Conservation (phyloP, 2,797 vertebrate species). For the Jordanella pulchra region DNA sequence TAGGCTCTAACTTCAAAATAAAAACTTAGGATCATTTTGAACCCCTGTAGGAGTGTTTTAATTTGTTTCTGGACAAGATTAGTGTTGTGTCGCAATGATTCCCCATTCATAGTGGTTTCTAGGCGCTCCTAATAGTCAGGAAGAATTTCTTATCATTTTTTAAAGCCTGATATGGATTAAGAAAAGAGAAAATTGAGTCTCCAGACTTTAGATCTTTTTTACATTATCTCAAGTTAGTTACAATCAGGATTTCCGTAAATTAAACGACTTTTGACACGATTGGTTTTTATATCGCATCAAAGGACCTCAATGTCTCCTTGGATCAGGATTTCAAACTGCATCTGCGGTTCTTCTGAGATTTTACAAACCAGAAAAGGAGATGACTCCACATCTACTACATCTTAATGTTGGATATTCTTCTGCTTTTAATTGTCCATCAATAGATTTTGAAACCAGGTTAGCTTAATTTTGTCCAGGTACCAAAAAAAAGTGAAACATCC, state of each 20-base stretch:
- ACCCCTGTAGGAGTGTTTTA: constrained; percentile 37
- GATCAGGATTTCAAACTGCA: background rate
- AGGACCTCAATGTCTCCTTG: background rate
- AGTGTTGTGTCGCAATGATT: constrained; percentile 31
- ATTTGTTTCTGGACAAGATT: constrained; percentile 29
- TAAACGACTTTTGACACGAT: background rate
- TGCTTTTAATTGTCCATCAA: background rate
- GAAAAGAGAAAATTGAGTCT: background rate
- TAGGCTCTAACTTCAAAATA: constrained; percentile 37
- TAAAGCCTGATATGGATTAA: background rate
- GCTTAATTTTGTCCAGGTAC: background rate
- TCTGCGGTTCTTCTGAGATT: background rate
- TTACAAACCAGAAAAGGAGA: background rate
- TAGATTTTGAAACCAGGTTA: background rate
- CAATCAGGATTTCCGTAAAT: background rate
- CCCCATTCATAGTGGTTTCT: background rate
- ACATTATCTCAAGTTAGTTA: background rate
- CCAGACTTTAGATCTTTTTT: background rate
- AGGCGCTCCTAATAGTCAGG: background rate
- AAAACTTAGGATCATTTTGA: constrained; percentile 33
- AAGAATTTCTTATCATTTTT: background rate
- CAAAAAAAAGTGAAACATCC: background rate
- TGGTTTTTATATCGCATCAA: background rate
- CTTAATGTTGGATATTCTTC: background rate
- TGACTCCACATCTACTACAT: background rate